Base-by-base conservation (phyloP, 1,140 invertebrate genomes). In the Drosophila athabasca region DNA sequence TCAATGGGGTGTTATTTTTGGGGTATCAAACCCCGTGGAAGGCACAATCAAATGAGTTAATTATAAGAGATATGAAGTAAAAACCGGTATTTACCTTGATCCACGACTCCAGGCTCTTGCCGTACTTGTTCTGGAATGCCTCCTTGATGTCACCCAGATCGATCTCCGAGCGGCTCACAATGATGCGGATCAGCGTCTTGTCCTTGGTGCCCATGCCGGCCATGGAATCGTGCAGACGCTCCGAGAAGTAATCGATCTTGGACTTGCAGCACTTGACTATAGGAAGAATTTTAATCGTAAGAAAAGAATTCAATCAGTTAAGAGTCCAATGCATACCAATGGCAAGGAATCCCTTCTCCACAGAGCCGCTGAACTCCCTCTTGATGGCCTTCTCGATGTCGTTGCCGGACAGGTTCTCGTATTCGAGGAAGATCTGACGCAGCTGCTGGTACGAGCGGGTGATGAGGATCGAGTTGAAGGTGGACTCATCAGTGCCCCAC, bases 211-310 rank as follows among this genome's bases (percentile, higher is more conserved):
- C 97, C 78, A 96, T 74, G 43, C 96, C 96, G 74, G 96, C 95
- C 97, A 99, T 98, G 48, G 96, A 95, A 46, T 97, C 95, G 85
- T 98, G 95, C 8, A 99, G 93, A 76, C 96, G 95, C 90, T 98
- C 96, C 54, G 98, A 98, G 93, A 99, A 99, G 93, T 97, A 99
- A 44, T 95, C 96, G 52, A 98, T 96, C 92, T 97, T 96, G 90
- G 97, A 98, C 91, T 96, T 96, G 6, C 97, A 96, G 90, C 96
- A 97, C 93, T 97, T 97, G 0, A 97, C 96, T 97, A 81, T 6
- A 64, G 15, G 54, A 19, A 19, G 7, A 55, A 58, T 44, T 19
- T 19, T 7, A 22, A 6, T 46, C 11, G 17, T 43, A 6, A 53
- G 44, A 13, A 48, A 7, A 5, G 35, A 3, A 49, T 24, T 45